phyloP scores from a whole-genome alignment of 2,797 vertebrate genomes.

The Danio kyathit region DNA sequence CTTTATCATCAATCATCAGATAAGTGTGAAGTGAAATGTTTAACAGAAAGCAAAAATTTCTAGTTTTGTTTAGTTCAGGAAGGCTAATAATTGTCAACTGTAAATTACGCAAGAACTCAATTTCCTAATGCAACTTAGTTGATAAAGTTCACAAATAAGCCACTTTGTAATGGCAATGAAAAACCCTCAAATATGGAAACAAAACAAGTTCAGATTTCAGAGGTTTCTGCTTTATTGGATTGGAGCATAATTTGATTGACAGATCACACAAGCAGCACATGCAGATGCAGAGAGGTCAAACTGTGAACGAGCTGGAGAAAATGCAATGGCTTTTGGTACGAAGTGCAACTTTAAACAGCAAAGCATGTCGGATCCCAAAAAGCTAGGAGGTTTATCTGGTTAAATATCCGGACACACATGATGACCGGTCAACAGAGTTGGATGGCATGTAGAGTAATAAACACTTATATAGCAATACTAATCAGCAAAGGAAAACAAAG shows the following conservation, averaged over 20 bases:
- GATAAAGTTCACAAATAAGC: not conserved
- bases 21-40: too few species aligned
- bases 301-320: constrained; percentile 12
- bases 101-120: too few species aligned
- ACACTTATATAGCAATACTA: not conserved
- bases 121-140: too few species aligned
- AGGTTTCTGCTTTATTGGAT: constrained; percentile 72
- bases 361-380: constrained; percentile 11
- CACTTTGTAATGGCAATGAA: too few species aligned
- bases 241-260: constrained; percentile 53
- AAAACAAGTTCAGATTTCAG: constrained; percentile 67
- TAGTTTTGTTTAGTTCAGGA: too few species aligned
- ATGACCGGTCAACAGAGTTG: not conserved
- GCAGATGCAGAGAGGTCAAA: constrained; percentile 2
- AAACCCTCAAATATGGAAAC: not conserved
- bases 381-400: not conserved
- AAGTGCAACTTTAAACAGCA: constrained; percentile 5
- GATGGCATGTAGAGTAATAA: not conserved
- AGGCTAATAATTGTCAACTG: too few species aligned
- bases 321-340: constrained; percentile 6
- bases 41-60: too few species aligned
- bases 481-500: not conserved
- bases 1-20: too few species aligned
- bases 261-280: constrained; percentile 55
- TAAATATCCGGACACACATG: not conserved